These are phyloP conservation scores for Syngnathus scovelli DNA, from an alignment of 2,113 vertebrate species.

Conservation along the genomic window DNA sequence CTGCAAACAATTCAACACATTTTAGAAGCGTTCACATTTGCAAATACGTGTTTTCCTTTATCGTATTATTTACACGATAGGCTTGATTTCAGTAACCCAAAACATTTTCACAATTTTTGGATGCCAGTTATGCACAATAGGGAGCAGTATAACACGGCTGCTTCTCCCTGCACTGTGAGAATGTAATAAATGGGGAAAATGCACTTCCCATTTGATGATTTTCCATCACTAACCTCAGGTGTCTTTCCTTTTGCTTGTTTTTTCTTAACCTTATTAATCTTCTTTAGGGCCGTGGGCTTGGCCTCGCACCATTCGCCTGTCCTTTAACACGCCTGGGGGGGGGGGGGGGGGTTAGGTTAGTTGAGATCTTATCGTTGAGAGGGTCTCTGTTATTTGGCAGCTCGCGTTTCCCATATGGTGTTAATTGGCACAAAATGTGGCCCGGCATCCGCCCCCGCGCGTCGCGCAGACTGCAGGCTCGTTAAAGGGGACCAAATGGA, in stretches of 20 bases:
- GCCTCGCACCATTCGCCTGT: too few species aligned
- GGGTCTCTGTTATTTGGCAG: neutral
- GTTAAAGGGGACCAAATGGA: conserved; percentile 20
- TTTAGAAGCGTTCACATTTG: too few species aligned
- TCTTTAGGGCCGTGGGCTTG: too few species aligned
- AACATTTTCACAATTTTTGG: neutral
- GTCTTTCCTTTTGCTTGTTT: too few species aligned
- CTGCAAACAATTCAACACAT: too few species aligned
- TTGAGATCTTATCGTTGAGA: neutral
- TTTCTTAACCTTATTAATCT: too few species aligned
- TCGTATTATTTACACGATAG: too few species aligned
- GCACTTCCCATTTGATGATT: too few species aligned
- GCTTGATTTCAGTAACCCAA: neutral
- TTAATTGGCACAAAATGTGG: neutral
- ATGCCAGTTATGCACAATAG: conserved; percentile 12
- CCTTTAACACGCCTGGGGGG: too few species aligned
- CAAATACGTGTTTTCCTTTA: neutral
- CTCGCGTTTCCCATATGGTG: neutral
- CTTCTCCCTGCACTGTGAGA: neutral
- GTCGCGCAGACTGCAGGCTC: neutral
- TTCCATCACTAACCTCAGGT: too few species aligned
- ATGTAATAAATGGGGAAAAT: neutral
- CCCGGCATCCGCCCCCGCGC: neutral
- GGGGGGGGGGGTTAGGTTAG: neutral
- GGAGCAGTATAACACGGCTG: conserved; percentile 17